Evolutionary conservation across 2,797 vertebrate species (phyloP).

Genomic region (Meriones psammophilus): DNA sequence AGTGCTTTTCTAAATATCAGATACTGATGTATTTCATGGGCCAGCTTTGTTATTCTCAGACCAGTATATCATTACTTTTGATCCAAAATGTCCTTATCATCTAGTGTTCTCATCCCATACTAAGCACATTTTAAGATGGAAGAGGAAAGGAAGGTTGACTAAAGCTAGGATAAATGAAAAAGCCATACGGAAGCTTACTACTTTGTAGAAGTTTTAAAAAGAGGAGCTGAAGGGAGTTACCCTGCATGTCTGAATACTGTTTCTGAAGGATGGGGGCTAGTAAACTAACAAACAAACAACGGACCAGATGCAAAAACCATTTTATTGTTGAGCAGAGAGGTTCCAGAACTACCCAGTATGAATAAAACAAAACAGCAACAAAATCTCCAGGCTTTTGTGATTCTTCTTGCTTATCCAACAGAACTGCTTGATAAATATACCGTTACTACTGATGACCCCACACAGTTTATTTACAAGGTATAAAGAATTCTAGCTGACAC

Average conservation of each 20-base stretch:
- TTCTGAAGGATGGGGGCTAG: background rate
- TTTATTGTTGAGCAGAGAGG: too few species aligned
- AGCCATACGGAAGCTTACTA: background rate
- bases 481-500: background rate
- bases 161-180: background rate
- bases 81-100: background rate
- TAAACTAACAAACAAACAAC: background rate
- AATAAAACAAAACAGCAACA: background rate
- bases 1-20: background rate
- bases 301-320: background rate
- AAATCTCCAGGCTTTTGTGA: too few species aligned
- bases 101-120: background rate
- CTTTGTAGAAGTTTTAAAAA: background rate
- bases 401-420: background rate
- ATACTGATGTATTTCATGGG: background rate
- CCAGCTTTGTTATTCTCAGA: background rate
- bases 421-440: background rate
- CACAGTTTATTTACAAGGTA: background rate
- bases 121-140: background rate
- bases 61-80: background rate
- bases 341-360: background rate
- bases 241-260: background rate
- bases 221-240: too few species aligned
- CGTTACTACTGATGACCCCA: background rate
- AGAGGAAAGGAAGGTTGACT: background rate